Conservation (phyloP, 2,888 invertebrate species). For the Tiliacea citrago region DNA sequence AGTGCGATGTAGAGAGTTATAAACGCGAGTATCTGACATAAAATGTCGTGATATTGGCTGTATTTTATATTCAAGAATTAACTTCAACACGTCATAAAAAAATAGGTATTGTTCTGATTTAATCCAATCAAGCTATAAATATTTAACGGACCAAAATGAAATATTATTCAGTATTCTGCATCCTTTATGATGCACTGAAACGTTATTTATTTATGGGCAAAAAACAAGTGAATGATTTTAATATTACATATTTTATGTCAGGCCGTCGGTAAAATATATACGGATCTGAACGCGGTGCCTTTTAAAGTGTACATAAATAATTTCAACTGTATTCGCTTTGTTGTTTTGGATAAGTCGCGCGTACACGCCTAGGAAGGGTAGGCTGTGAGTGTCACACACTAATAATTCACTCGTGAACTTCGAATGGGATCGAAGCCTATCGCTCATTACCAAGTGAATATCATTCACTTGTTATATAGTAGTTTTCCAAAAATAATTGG, state of each 20-base stretch:
- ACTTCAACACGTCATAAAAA: constrained; percentile 43
- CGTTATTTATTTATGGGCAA: constrained; percentile 40
- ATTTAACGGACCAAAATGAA: constrained; percentile 34
- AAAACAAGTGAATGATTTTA: constrained; percentile 45
- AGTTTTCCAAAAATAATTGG: neutral
- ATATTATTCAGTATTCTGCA: constrained; percentile 29
- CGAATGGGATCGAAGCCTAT: neutral
- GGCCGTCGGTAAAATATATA: constrained; percentile 47
- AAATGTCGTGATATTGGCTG: neutral
- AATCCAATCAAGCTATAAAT: constrained; percentile 18
- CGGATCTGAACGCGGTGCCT: constrained; percentile 43
- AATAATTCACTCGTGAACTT: constrained; percentile 11
- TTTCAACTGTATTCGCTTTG: constrained; percentile 47
- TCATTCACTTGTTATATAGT: neutral
- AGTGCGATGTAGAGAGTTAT: neutral
- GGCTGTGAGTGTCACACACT: constrained; percentile 8
- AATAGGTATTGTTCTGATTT: constrained; percentile 10
- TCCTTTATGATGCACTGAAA: constrained; percentile 44
- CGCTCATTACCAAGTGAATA: neutral
- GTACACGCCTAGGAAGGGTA: constrained; percentile 12
- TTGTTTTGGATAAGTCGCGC: constrained; percentile 31
- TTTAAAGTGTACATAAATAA: constrained; percentile 61
- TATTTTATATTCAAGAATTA: constrained; percentile 23
- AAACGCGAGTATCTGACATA: neutral
- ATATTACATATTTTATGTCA: constrained; percentile 57